Conservation (phyloP, 2,113 vertebrate species). For the Corythornis vintsioides region DNA sequence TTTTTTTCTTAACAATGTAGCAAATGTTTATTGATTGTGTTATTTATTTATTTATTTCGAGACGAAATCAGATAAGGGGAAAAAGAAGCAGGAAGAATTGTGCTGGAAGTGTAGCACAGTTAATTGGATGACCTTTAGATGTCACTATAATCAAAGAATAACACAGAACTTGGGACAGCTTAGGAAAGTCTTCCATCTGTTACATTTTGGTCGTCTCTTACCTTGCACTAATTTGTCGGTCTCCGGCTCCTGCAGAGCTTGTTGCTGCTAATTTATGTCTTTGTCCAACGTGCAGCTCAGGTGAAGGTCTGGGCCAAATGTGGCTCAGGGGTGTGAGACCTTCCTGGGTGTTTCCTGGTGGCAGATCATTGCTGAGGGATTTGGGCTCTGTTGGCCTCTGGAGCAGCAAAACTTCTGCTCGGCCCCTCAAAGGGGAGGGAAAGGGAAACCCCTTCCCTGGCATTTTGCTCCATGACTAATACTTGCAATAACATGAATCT, state of each 20-base stretch:
- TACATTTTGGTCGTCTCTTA: neutral
- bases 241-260: neutral
- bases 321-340: neutral
- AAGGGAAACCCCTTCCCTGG: neutral
- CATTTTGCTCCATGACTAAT: neutral
- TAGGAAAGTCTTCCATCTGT: neutral
- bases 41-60: neutral
- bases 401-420: neutral
- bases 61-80: neutral
- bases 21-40: neutral
- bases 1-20: neutral
- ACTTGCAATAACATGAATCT: neutral
- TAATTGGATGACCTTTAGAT: constrained; percentile 63
- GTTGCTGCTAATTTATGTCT: neutral
- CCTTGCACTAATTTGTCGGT: neutral
- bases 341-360: neutral
- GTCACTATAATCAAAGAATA: constrained; percentile 67
- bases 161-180: neutral
- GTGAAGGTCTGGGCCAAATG: fast-evolving
- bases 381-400: neutral
- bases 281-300: neutral
- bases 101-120: neutral
- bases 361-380: neutral
- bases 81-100: neutral
- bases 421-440: neutral